Conservation (phyloP, 2,113 vertebrate species). For the Cheirogaleus medius region DNA sequence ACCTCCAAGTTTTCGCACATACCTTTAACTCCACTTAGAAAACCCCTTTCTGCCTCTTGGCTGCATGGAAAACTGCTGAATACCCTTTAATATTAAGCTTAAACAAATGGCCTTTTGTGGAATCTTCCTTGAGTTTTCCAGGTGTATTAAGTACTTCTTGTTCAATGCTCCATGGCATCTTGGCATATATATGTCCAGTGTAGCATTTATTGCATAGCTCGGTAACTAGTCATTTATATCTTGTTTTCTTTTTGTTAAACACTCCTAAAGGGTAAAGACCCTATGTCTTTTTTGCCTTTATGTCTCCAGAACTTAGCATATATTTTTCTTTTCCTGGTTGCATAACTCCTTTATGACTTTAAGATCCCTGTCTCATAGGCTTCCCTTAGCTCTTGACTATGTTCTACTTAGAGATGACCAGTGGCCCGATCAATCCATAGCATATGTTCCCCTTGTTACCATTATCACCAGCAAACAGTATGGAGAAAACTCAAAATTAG, state of each 20-base stretch:
- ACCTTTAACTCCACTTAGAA: background rate
- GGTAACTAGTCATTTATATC: background rate
- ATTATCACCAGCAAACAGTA: background rate
- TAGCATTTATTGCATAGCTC: background rate
- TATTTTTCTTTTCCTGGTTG: background rate
- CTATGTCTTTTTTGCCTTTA: background rate
- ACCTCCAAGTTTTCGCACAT: background rate
- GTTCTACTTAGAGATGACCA: background rate
- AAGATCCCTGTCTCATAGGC: background rate
- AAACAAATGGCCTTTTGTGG: background rate
- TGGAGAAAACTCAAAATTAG: background rate
- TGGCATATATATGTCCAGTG: background rate
- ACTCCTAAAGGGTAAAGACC: background rate
- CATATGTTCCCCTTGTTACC: background rate
- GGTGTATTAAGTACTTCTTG: background rate
- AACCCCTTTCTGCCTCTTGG: background rate
- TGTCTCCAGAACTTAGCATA: background rate
- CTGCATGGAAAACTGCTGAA: background rate
- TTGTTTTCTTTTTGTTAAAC: background rate
- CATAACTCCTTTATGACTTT: background rate
- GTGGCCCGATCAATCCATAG: background rate
- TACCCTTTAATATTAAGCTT: background rate
- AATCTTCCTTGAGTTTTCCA: background rate
- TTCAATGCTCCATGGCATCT: background rate
- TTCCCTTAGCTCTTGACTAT: background rate